Evolutionary conservation across 2,797 vertebrate genomes (phyloP), one percentile per base, ranked within the genome.

Genomic region (Bradypus variegatus): DNA sequence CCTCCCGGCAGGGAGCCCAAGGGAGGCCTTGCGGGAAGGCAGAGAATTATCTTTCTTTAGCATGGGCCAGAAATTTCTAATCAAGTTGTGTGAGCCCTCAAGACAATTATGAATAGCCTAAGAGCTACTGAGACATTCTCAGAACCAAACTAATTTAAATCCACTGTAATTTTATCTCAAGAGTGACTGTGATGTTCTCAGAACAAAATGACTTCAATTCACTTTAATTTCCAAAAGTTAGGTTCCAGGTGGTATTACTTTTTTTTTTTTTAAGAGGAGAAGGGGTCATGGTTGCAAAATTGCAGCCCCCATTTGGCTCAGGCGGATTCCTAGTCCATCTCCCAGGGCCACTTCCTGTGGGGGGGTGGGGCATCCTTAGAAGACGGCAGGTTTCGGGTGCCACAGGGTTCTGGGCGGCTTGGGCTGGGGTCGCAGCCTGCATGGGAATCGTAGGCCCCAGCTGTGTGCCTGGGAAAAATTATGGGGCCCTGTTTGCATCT

Each of bases 191-290:
- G 41, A 83, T 45, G 45, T n/a, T 87, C 41, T 86, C 48, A 62
- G n/a, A 65, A 76, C 53, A 81, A 90, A 93, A 88, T 67, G 48
- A 76, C 78, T 93, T 86, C 62, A 55, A 50, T 76, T 89, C 53
- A 58, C 73, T 82, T 91, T 83, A 64, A 65, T 82, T 90, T 70
- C 84, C 72, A 72, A 76, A 89, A 86, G 64, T 64, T 31, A 69
- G 38, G 8, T n/a, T 87, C 18, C 23, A 41, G 23, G 36, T 80
- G 55, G 41, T 45, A 45, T 85, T 88, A 23, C 3, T 4, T 45
- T 23, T 18, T 67, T 60, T 78, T 72, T 33, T 21, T 36, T 25
- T 70, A 70, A 18, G 9, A 45, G 67, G 33, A 60, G 12, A 67
- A 77, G 12, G 6, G 18, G 11, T 60, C 7, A 18, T 5, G 14